Evolutionary conservation across 2,888 invertebrate species (phyloP).

Genomic region (Ernsta delagoae): DNA sequence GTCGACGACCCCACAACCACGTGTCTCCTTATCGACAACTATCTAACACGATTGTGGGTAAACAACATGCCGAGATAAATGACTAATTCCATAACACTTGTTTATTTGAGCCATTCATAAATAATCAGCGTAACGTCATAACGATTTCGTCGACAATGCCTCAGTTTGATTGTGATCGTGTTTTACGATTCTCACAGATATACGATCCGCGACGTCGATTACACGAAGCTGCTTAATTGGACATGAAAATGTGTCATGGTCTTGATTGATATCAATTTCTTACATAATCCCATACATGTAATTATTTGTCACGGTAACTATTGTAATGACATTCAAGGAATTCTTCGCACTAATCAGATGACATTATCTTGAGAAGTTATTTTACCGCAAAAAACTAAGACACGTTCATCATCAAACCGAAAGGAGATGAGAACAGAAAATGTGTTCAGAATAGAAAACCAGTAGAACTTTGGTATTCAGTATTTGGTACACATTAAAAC

Average conservation of each 20-base stretch:
- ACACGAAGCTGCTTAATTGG: slow-evolving; percentile 23
- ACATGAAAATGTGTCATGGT: slow-evolving; percentile 27
- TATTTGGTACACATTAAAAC: too few relatives aligned
- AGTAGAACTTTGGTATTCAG: background rate
- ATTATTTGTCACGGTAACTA: background rate
- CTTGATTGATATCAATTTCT: slow-evolving; percentile 16
- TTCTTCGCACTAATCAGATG: background rate
- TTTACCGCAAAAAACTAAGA: background rate
- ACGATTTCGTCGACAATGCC: slow-evolving; percentile 56
- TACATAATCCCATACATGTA: slow-evolving; percentile 20
- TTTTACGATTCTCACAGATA: slow-evolving; percentile 19
- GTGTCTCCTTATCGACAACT: slow-evolving; percentile 85
- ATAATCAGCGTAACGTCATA: slow-evolving; percentile 74
- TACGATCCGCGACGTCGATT: slow-evolving; percentile 22
- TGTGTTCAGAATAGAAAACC: too few relatives aligned
- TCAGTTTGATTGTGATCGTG: slow-evolving; percentile 30
- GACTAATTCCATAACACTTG: slow-evolving; percentile 81
- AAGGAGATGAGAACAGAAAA: background rate
- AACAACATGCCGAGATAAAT: slow-evolving; percentile 83
- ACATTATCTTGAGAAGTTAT: background rate
- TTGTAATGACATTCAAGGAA: background rate
- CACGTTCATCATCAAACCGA: background rate
- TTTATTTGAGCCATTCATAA: slow-evolving; percentile 78
- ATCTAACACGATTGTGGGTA: slow-evolving; percentile 85
- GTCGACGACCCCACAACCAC: slow-evolving; percentile 83